A percentile compares a stretch with the other conserved stretches of the same genome.
Evolutionary conservation across 2,797 vertebrate species (phyloP).

Genomic region (Loriculus beryllinus): DNA sequence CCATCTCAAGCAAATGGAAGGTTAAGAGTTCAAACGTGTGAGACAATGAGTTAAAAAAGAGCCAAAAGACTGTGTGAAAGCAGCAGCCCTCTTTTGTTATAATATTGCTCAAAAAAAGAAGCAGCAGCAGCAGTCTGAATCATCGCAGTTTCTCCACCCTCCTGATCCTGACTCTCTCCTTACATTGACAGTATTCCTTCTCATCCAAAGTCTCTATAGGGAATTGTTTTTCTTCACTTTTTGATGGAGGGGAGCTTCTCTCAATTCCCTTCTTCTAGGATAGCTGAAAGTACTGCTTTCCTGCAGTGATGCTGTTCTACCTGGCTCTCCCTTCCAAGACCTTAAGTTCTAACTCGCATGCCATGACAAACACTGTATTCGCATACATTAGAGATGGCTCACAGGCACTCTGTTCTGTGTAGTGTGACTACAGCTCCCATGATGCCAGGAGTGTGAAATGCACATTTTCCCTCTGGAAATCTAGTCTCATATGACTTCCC

Average conservation of each 20-base stretch:
- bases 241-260: background rate
- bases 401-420: background rate
- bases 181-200: background rate
- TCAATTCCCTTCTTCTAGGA: rapidly evolving
- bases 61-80: background rate
- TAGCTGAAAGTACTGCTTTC: background rate
- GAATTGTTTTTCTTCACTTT: background rate
- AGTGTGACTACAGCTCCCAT: slow-evolving; percentile 48
- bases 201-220: too few species aligned
- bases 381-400: background rate
- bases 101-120: background rate
- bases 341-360: rapidly evolving
- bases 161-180: background rate
- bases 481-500: slow-evolving; percentile 19
- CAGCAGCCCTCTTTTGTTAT: background rate
- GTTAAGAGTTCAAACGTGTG: background rate
- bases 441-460: background rate
- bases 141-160: background rate
- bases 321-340: background rate
- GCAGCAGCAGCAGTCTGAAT: background rate
- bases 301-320: background rate
- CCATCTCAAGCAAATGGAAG: background rate
- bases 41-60: background rate
- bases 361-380: rapidly evolving
- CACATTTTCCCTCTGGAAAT: background rate